Evolutionary conservation across 2,888 invertebrate species (phyloP).

Genomic region (Leptopterna dolabrata): DNA sequence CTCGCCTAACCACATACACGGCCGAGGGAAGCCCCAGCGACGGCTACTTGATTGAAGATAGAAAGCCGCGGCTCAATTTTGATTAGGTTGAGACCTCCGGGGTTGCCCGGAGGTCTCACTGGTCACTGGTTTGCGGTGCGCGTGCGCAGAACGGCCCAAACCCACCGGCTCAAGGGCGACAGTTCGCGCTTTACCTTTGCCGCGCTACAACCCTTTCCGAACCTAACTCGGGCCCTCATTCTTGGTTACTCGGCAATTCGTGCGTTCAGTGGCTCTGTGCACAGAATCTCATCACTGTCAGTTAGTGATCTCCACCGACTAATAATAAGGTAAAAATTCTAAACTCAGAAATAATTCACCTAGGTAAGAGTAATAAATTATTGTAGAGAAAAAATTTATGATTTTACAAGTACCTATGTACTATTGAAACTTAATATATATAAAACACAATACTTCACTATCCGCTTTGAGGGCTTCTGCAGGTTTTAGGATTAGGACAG

Average conservation of each 20-base stretch:
- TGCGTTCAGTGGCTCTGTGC: not conserved
- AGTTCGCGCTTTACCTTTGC: conserved; percentile 47
- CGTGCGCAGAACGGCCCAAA: not conserved
- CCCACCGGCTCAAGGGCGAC: not conserved
- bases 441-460: no score
- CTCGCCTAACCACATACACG: not conserved
- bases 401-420: no score
- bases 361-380: no score
- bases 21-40: not conserved
- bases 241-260: not conserved
- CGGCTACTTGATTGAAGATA: not conserved
- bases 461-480: no score
- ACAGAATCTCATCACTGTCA: not conserved
- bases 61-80: not conserved
- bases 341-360: no score
- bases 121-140: not conserved
- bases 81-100: not conserved
- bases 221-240: not conserved
- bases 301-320: not conserved
- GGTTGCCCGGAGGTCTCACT: no score
- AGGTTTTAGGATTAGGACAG: no score
- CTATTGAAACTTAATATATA: no score
- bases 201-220: conserved; percentile 15
- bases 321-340: not conserved
- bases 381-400: no score